Base-by-base conservation (phyloP, 1,140 invertebrate genomes). In the Pseudomyrmex dendroicus region DNA sequence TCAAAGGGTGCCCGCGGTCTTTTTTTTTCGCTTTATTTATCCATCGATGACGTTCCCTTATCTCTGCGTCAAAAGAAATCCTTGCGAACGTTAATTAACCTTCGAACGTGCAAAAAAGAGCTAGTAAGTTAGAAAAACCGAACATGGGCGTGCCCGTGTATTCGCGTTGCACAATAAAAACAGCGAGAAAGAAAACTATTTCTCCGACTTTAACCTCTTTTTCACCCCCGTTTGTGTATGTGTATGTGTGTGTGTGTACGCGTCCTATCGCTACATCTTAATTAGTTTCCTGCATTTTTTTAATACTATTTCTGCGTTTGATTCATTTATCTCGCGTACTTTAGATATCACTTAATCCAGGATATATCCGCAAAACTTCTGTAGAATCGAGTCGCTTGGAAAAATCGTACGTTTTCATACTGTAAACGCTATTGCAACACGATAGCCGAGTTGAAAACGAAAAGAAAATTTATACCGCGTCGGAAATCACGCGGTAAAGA, bases 1-100 rank as follows among this genome's bases (percentile, higher is more conserved):
- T 80, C 76, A 80, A 72, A 80, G 76, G 15, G 46, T 66, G 4
- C 2, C 52, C 52, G 44, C 52, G 20, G 54, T 70, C 68, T 80
- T 80, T 35, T 35, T 35, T 35, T 35, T 68, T 80, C 72, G 54
- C 76, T 80, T 72, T 80, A 72, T 80, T 80, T 80, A 72, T 59
- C 66, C 76, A 80, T 80, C 66, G 76, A 80, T 80, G 76, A 80
- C 44, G 54, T 59, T 80, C 76, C 20, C 66, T 80, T 72, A 80
- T 61, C 66, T 66, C 7, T 4, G 66, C 54, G 8, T 46, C 66
- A 20, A 72, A 72, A 80, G 64, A 80, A 80, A 80, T 80, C 46
- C 66, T 61, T 12, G 59, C 35, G 54, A 54, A 59, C 76, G 76
- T 72, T 80, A 59, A 80, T 80, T 80, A 80, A 72, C 76, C 76